phyloP scores from a whole-genome alignment of 1,140 invertebrate genomes.

The Trichomalopsis sarcophagae region DNA sequence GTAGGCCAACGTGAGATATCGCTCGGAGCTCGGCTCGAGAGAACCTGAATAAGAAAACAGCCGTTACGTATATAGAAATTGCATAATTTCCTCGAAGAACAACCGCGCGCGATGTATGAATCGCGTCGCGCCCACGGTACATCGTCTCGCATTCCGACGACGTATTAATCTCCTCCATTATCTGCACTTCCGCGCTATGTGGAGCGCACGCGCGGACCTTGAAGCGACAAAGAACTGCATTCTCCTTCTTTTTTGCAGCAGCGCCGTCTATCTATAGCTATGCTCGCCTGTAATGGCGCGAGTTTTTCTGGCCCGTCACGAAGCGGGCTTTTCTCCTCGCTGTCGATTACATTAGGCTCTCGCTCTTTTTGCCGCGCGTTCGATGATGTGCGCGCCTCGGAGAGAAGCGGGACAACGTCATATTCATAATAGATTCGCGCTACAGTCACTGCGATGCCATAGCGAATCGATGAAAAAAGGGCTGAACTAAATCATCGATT shows the following conservation, averaged over 20 bases:
- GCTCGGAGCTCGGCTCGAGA: neutral
- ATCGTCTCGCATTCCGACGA: constrained; percentile 47
- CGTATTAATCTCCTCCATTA: constrained; percentile 54
- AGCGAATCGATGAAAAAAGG: neutral
- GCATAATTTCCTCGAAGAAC: constrained; percentile 22
- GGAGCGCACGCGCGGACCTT: constrained; percentile 37
- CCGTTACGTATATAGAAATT: neutral
- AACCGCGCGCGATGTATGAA: neutral
- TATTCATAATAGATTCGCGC: too few species aligned
- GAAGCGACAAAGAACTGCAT: constrained; percentile 22
- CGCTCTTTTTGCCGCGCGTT: too few species aligned
- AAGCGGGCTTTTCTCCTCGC: neutral
- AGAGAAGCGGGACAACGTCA: too few species aligned
- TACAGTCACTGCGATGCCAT: too few species aligned
- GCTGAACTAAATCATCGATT: neutral
- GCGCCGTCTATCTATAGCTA: neutral
- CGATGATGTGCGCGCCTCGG: too few species aligned
- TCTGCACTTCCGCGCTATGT: constrained; percentile 46
- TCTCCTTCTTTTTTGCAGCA: neutral
- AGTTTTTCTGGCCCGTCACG: constrained; percentile 37
- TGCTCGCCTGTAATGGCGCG: neutral
- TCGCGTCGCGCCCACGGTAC: constrained; percentile 6
- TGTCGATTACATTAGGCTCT: neutral
- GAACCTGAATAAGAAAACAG: neutral
- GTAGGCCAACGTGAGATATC: neutral